A percentile compares a stretch with the other conserved stretches of the same genome.
Conservation (phyloP, 2,113 vertebrate genomes). For the Etheostoma spectabile region DNA sequence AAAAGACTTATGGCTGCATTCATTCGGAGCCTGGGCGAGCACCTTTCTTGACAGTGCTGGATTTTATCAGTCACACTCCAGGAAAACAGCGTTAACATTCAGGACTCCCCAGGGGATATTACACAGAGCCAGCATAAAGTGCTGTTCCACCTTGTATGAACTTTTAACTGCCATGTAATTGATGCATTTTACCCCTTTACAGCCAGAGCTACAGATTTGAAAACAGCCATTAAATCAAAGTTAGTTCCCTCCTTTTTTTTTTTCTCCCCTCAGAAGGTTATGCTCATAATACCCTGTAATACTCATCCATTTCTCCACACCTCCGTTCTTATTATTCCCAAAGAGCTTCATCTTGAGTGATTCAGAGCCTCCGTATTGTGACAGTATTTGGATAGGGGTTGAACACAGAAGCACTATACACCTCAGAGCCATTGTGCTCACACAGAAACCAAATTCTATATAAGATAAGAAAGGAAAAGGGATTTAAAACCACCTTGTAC, state of each 20-base stretch:
- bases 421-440: background rate
- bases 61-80: slow-evolving; percentile 54
- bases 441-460: slow-evolving; percentile 33
- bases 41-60: slow-evolving; percentile 45
- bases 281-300: slow-evolving; percentile 24
- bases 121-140: slow-evolving; percentile 33
- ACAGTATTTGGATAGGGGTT: slow-evolving; percentile 46
- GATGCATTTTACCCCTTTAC: slow-evolving; percentile 26
- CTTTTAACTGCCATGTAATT: slow-evolving; percentile 50
- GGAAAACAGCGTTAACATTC: slow-evolving; percentile 20
- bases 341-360: slow-evolving; percentile 44
- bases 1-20: slow-evolving; percentile 40
- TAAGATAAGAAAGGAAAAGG: slow-evolving; percentile 7
- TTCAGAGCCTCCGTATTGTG: slow-evolving; percentile 41
- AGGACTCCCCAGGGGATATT: slow-evolving; percentile 18
- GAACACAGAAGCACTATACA: slow-evolving; percentile 15
- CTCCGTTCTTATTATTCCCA: slow-evolving; percentile 41
- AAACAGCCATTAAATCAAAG: slow-evolving; percentile 60
- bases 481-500: background rate
- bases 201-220: slow-evolving; percentile 24
- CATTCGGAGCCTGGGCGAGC: slow-evolving; percentile 9
- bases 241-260: no score
- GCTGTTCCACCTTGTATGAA: slow-evolving; percentile 39
- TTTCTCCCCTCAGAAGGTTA: slow-evolving; percentile 1
- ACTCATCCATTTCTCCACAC: slow-evolving; percentile 45